These are phyloP conservation scores for Antrozous pallidus DNA, from an alignment of 2,797 vertebrate genomes.

Conservation along the genomic window DNA sequence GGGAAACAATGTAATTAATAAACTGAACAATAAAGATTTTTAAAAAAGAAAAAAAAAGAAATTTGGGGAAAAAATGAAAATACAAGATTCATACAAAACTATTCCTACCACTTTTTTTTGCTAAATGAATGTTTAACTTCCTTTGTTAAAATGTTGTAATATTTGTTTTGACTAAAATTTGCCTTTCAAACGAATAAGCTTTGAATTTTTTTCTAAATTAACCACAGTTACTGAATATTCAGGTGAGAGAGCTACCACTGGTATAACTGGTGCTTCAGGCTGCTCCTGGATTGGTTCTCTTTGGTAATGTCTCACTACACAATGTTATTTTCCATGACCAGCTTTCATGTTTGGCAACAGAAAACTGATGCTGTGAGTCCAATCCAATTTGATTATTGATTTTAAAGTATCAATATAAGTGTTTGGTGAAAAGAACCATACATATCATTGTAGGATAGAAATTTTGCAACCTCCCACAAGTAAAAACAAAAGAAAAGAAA, in stretches of 20 bases:
- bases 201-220: neutral
- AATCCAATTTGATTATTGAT: neutral
- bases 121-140: no score
- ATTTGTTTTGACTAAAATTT: neutral
- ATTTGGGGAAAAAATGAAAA: no score
- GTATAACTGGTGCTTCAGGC: neutral
- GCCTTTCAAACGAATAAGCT: neutral
- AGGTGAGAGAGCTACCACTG: neutral
- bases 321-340: neutral
- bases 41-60: no score
- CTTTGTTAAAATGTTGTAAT: neutral
- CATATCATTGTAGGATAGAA: neutral
- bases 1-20: no score
- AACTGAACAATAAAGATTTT: no score
- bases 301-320: neutral
- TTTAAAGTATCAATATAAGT: neutral
- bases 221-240: neutral
- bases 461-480: neutral
- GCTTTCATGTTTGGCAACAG: neutral
- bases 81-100: neutral
- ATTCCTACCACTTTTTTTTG: neutral
- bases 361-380: neutral
- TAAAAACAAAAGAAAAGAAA: neutral
- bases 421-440: neutral
- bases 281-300: neutral